A percentile compares a stretch with the other conserved stretches of the same genome.
These are phyloP conservation scores for Percopsis transmontana DNA, from an alignment of 2,113 vertebrate genomes.

Conservation along the genomic window DNA sequence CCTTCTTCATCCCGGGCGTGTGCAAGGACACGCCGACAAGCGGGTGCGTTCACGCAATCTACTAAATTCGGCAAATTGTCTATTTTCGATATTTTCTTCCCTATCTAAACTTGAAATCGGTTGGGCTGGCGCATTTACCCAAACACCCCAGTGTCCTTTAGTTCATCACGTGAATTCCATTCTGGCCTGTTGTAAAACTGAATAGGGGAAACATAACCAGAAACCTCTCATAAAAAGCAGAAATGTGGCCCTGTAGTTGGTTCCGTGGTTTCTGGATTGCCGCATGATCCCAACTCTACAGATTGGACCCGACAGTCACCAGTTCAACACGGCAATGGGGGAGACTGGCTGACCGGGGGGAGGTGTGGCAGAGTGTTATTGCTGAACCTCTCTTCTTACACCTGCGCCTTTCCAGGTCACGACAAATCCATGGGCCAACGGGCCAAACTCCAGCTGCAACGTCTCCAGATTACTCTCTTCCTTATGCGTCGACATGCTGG, in stretches of 20 bases:
- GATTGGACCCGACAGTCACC: not conserved
- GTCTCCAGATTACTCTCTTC: not conserved
- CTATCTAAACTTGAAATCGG: not conserved
- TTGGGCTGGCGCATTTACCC: slow-evolving; percentile 9
- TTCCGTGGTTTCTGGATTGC: not conserved
- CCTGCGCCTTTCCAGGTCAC: slow-evolving; percentile 5
- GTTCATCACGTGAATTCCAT: slow-evolving; percentile 43
- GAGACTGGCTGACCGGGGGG: not conserved
- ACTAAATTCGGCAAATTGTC: slow-evolving; percentile 5
- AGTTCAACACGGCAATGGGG: not conserved
- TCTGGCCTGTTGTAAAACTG: not conserved
- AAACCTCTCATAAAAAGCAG: not conserved
- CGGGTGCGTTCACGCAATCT: not conserved
- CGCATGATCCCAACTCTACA: slow-evolving; percentile 19
- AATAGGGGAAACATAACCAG: slow-evolving; percentile 11
- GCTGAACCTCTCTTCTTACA: not conserved
- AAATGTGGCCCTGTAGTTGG: not conserved
- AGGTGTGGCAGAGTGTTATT: not conserved
- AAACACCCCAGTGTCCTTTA: slow-evolving; percentile 1
- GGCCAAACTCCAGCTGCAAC: not conserved
- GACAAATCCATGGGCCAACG: slow-evolving; percentile 2
- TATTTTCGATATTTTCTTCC: not conserved
- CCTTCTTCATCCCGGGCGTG: slow-evolving; percentile 87
- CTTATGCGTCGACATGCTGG: not conserved
- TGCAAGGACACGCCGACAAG: not conserved